Evolutionary conservation across 2,797 vertebrate species (phyloP).

Genomic region (Crotalus adamanteus): DNA sequence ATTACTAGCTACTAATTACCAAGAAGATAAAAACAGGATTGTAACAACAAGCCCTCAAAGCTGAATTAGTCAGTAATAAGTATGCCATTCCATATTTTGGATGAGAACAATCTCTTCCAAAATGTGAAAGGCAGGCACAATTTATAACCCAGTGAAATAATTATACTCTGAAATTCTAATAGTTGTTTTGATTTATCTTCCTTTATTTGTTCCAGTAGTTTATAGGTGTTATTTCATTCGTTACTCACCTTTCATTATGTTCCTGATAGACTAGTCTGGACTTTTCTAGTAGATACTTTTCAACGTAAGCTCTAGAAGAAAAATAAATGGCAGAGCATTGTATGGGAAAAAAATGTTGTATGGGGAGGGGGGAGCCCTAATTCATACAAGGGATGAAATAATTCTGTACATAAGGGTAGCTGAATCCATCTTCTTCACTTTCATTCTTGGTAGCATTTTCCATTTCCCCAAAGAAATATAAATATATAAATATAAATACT

Average conservation of each 20-base stretch:
- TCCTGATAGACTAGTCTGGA: conserved; percentile 97
- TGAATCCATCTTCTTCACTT: not conserved
- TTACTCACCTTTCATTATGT: conserved; percentile 91
- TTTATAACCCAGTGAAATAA: not conserved
- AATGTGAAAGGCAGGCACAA: not conserved
- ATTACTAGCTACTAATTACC: not conserved
- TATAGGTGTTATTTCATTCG: not conserved
- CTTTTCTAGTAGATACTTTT: conserved; percentile 98
- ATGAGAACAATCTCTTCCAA: not conserved
- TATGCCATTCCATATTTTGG: not conserved
- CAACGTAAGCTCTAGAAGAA: conserved; percentile 88
- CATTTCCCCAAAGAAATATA: not conserved
- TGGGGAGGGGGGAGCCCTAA: not conserved
- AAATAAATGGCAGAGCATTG: conserved; percentile 13
- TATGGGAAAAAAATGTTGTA: not conserved
- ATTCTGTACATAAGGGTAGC: not conserved
- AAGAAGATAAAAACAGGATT: not conserved
- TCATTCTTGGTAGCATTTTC: not conserved
- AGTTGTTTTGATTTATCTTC: not conserved
- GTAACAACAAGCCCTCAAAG: not conserved
- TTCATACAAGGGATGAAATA: not conserved
- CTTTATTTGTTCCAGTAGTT: not conserved
- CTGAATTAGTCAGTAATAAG: not conserved
- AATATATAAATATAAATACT: not conserved
- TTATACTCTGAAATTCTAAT: not conserved